phyloP scores from a whole-genome alignment of 2,888 invertebrate species.

The Nomada hirtipes region DNA sequence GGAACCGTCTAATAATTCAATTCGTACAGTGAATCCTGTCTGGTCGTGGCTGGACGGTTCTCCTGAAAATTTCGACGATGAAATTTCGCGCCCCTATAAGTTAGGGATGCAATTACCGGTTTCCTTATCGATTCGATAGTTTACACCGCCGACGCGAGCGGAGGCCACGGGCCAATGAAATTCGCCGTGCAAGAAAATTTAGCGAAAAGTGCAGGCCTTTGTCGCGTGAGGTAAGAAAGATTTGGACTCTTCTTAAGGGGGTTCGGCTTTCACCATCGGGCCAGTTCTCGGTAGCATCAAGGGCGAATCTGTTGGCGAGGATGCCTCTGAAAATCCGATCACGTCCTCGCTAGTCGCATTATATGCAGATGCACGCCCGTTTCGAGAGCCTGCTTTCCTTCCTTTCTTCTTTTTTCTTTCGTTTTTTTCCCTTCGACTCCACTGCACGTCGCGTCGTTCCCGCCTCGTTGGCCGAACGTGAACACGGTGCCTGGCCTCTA shows the following conservation, averaged over 20 bases:
- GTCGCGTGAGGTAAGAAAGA: not conserved
- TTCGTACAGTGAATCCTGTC: no score
- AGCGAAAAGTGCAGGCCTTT: no score
- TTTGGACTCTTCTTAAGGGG: not conserved
- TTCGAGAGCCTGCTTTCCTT: conserved; percentile 59
- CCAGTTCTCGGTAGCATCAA: conserved; percentile 45
- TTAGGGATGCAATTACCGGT: not conserved
- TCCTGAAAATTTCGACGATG: no score
- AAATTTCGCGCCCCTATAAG: no score
- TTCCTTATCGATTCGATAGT: not conserved
- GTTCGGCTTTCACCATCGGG: conserved; percentile 4
- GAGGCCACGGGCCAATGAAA: not conserved
- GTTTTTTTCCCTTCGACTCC: not conserved
- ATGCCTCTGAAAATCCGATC: conserved; percentile 58
- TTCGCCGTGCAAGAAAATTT: not conserved
- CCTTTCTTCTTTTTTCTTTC: conserved; percentile 17
- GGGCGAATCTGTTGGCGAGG: conserved; percentile 37
- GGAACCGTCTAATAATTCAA: no score
- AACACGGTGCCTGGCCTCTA: conserved; percentile 42
- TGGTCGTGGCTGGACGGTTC: no score
- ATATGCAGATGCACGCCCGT: conserved; percentile 64
- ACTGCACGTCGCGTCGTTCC: conserved; percentile 7
- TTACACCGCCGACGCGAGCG: not conserved
- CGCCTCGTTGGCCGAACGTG: conserved; percentile 39
- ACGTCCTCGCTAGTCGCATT: conserved; percentile 60